Evolutionary conservation across 2,113 vertebrate genomes (phyloP), one percentile per base, ranked within the genome.

Genomic region (Paraplagusia blochii): DNA sequence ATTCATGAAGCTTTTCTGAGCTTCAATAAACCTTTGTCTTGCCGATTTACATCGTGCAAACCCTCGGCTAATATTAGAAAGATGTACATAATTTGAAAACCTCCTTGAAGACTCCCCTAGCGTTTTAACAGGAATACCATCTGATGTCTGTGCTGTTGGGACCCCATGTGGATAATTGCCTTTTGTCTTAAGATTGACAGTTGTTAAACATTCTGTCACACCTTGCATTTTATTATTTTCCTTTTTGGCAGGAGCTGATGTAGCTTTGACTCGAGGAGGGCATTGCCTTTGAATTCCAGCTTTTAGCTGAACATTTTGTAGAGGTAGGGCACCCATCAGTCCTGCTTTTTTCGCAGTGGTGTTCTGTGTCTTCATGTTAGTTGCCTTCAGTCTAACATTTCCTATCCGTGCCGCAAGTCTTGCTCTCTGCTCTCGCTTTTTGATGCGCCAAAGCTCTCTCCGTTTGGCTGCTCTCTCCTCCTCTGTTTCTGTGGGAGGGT

Each of bases 401-500:
- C 57, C 72, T 2, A 80, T 18, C 15, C 18, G 78, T 22, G 80
- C 80, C 0, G 88, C 89, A 40, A 75, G 46, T 72, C 85, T 92
- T 9, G 90, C 90, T 53, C 90, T 83, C 69, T 92, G 90, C 59
- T 90, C 88, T 44, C 88, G 70, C 63, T 92, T 92, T 73, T 91
- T 92, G 39, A 91, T 78, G 17, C 90, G 79, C 91, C 90, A 92
- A 4, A 82, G 81, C 63, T 92, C 90, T 39, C 91, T 76, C 19
- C 89, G 88, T 33, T 58, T 88, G 16, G 90, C 87, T 0, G 83
- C 85, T 17, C 45, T 87, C 70, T 90, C 86, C 49, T 92, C 90
- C 53, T 90, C 90, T 0, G 82, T 74, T 72, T 77, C 72, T 5
- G 34, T 9, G 1, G 44, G 12, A 29, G 49, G 22, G 35, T 33